Base-by-base conservation (phyloP, 2,888 invertebrate genomes). In the Melieria picta region DNA sequence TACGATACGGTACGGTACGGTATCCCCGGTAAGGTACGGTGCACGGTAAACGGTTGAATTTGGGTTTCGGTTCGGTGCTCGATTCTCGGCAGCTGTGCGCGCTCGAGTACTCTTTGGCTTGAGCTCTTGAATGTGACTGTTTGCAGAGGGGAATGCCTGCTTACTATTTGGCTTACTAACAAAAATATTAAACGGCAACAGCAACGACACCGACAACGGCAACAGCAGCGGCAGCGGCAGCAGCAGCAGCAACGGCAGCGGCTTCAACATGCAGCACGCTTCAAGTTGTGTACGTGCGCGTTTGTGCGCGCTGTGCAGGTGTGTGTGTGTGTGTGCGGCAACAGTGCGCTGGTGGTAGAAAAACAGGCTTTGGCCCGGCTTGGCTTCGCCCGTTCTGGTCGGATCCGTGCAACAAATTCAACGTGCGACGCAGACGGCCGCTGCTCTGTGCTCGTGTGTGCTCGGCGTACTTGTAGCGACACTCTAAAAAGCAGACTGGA, bases 141-240 rank as follows among this genome's bases (percentile, higher is more conserved):
- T 87, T 87, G 86, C 87, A 87, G 87, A 87, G 87, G 87, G 87
- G 87, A 86, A 87, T 84, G 83, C 83, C 83, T 85, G 84, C 85
- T 86, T 86, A 86, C 87, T 87, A 87, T 87, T 87, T 87, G 86
- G 87, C 87, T 87, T 85, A 84, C 85, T 86, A 87, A 86, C 87
- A 86, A 86, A 86, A 84, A 86, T 86, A 61, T 67, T 43, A 60
- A 67, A 61, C 60, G 52, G 46, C 67, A n/a, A 61, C 64, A 55
- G 55, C 9, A 64, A 60, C 43, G 60, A 43, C 10, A 43, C 50
- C 50, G 7, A 11, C 46, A 42, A 45, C 55, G 16, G 52, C 55
- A 45, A 46, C 65, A 55, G 65, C 60, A 58, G 10, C 16, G 7
- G 42, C 4, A 42, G 6, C 42, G 7, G 30, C 42, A 30, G n/a